Percentiles rank a stretch among this genome's conserved stretches.
These are phyloP conservation scores for Spilosoma lubricipeda DNA, from an alignment of 2,888 invertebrate genomes.

Conservation along the genomic window DNA sequence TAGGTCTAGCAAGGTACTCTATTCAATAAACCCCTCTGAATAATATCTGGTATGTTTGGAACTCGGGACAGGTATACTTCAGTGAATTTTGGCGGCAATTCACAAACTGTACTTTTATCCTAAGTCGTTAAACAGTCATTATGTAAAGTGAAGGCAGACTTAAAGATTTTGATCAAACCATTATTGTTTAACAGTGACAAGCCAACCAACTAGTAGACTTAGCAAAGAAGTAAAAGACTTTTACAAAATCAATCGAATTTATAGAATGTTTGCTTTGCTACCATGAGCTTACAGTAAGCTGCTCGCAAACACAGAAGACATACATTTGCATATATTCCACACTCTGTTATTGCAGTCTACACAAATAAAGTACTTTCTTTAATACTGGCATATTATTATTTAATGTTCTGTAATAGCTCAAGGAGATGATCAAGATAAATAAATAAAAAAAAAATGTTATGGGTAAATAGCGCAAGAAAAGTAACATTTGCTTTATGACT, in stretches of 20 bases:
- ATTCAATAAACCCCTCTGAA: background rate
- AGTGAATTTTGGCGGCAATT: background rate
- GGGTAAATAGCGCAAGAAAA: background rate
- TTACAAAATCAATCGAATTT: background rate
- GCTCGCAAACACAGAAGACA: conserved; percentile 28
- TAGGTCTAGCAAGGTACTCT: background rate
- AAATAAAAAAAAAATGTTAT: background rate
- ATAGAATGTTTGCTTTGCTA: background rate
- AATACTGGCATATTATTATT: conserved; percentile 21
- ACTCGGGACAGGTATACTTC: background rate
- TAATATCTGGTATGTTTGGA: background rate
- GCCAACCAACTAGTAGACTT: background rate
- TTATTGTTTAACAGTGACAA: background rate
- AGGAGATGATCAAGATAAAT: conserved; percentile 18
- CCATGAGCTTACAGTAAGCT: conserved; percentile 22
- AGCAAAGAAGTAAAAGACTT: background rate
- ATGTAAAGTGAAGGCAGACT: background rate
- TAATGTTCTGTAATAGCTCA: conserved; percentile 17
- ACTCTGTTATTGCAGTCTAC: conserved; percentile 40
- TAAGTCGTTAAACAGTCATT: background rate
- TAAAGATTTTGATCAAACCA: too few species aligned
- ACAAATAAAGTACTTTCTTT: conserved; percentile 42
- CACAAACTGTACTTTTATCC: background rate
- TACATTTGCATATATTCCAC: conserved; percentile 38
- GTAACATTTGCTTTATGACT: too few species aligned